Base-by-base conservation (phyloP, 2,888 invertebrate genomes). In the Actias luna region DNA sequence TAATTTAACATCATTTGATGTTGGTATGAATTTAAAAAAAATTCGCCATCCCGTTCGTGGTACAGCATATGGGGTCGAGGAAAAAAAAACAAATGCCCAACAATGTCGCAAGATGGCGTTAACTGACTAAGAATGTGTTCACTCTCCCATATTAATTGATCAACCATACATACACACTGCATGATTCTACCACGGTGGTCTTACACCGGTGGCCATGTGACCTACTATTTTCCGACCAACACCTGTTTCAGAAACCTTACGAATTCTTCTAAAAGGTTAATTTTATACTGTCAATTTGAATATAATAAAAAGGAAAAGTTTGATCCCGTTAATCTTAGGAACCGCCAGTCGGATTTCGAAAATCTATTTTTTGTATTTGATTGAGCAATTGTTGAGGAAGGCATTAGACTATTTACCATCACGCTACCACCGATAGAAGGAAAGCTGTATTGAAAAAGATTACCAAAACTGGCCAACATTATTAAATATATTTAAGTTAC, bases 101-200 rank as follows among this genome's bases (percentile, higher is more conserved):
- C 58, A 31, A 36, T 31, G 59, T 64, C 59, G 62, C 68, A 69
- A 67, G 67, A 69, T 67, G 69, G 66, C 68, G 71, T 22, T 46
- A 68, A 66, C 63, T 63, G 64, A 36, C 65, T 68, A 36, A 60
- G 55, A 66, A 68, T 71, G 70, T 71, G 71, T 46, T 52, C 66
- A 71, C 62, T 73, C 73, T 75, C 74, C 75, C 75, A 72, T 72
- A 63, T 8, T 67, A 64, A 73, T 72, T 68, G 69, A 58, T 66
- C 64, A 69, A 16, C 50, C 52, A 33, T 46, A 22, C 22, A 50
- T 25, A 50, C 3, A 4, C 46, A 22, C 46, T 12, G 33, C 33
- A n/a, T 25, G 46, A 35, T 31, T 18, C 65, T 18, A 46, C 58
- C 60, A 42, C 16, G 76, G 76, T 74, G 73, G 73, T 74, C 76